Base-by-base conservation (phyloP, 1,140 invertebrate genomes). In the Galendromus occidentalis region DNA sequence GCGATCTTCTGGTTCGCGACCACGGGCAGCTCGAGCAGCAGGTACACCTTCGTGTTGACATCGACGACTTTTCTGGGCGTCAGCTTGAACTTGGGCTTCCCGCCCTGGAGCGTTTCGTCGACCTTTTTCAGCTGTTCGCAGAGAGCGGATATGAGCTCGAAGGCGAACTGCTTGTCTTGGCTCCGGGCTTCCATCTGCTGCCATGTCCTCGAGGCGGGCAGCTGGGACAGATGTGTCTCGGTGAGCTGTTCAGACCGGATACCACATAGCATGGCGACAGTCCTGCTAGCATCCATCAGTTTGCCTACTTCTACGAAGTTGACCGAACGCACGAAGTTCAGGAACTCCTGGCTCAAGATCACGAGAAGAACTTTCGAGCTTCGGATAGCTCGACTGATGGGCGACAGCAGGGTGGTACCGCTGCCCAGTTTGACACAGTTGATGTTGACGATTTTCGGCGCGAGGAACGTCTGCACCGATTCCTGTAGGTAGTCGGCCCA, bases 31-130 rank as follows among this genome's bases (percentile, higher is more conserved):
- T 84, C 84, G 66, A 90, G 75, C 64, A 88, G 75, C 51, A 85
- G 82, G 71, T 88, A 82, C n/a, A 88, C 82, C 71, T 85, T 84
- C 72, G 83, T 88, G 72, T 88, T 86, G 41, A 86, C 85, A 72
- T 85, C 80, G 79, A 86, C 83, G 7, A 87, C 83, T 78, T 87
- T 87, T 71, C 86, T 86, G 1, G 86, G 86, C 42, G 84, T 81
- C 18, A 87, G 80, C 0, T 85, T 86, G 71, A 87, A 87, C 47
- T 80, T 80, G 0, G 83, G 82, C 71, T 81, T 82, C 66, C 85
- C 80, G 1, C 65, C 44, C 47, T 28, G 42, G 20, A 66, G 64
- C 9, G 42, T 68, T 39, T 69, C 67, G 18, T 68, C 33, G 17
- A 66, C 64, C 9, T 59, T 59, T 9, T 33, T 59, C 14, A 59